Base-by-base conservation (phyloP, 2,888 invertebrate genomes). In the Arctia plantaginis region DNA sequence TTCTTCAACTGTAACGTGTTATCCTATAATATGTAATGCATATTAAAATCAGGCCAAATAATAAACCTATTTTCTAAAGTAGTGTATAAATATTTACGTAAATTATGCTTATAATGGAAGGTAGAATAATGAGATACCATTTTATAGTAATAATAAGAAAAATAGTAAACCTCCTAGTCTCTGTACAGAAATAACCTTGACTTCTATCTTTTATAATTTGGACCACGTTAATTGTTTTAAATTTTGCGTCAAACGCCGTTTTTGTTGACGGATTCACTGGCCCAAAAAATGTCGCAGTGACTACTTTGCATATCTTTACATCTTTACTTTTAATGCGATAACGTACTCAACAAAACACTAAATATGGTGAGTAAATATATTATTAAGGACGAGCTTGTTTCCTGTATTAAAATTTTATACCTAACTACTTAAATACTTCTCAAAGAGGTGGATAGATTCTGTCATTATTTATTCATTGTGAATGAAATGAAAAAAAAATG, bases 161-260 rank as follows among this genome's bases (percentile, higher is more conserved):
- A 41, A 59, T 1, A n/a, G 12, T 59, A 44, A 18, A 18, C 59
- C 2, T n/a, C 0, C n/a, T 2, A 23, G 59, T 27, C 59, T n/a
- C 23, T 23, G 59, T 18, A 47, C 18, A 27, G 59, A 59, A 23
- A 12, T 27, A 30, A 30, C 30, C 18, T 39, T 39, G 23, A 66
- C n/a, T n/a, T 23, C 23, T 66, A 66, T 4, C 18, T 39, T 23
- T 71, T 27, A 30, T 71, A 8, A 30, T 41, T 75, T 82, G 23
- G 15, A 68, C 35, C 30, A 65, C 65, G 47, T 64, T 75, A 74
- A 80, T 80, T 75, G 76, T 72, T 66, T 74, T 69, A 33, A 66
- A n/a, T 33, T n/a, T 69, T 69, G 71, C 73, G 78, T 75, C 76
- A 75, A 39, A 59, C 10, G 13, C 71, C 44, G 80, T 82, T 82